Conservation (phyloP, 2,888 invertebrate species). For the Netelia inedita region DNA sequence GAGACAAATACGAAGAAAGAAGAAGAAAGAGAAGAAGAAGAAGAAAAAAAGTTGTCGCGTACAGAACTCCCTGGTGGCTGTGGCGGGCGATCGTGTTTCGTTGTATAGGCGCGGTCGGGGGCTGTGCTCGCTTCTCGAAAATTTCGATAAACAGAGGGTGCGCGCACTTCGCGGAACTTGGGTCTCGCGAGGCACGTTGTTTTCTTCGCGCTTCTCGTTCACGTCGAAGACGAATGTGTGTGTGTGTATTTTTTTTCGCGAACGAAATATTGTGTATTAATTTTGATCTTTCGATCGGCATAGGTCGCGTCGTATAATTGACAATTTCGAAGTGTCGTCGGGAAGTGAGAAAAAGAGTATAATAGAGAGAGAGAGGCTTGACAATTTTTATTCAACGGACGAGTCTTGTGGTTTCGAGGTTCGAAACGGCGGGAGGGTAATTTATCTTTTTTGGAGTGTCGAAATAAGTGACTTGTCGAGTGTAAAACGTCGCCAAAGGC, state of each 20-base stretch:
- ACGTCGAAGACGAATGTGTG: too few relatives aligned
- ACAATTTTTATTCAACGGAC: not conserved
- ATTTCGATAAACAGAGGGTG: not conserved
- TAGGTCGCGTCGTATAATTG: not conserved
- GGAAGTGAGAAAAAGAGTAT: not conserved
- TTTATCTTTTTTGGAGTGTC: too few relatives aligned
- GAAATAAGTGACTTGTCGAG: not conserved
- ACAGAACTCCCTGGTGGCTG: not conserved
- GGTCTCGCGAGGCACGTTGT: not conserved
- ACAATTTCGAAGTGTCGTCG: not conserved
- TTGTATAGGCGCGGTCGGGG: slow-evolving; percentile 33
- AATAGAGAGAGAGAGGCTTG: not conserved
- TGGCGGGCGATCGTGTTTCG: slow-evolving; percentile 13
- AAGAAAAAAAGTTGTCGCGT: not conserved
- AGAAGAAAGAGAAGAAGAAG: not conserved
- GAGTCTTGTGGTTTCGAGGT: not conserved
- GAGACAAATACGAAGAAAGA: not conserved
- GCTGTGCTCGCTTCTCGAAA: not conserved
- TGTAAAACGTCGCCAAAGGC: not conserved
- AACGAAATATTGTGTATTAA: too few relatives aligned
- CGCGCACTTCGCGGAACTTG: not conserved
- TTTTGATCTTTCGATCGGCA: too few relatives aligned
- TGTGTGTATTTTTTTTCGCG: too few relatives aligned
- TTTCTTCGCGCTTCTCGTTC: not conserved
- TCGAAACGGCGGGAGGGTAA: too few relatives aligned